phyloP scores from a whole-genome alignment of 1,140 invertebrate species.

The Drosophila guanche region DNA sequence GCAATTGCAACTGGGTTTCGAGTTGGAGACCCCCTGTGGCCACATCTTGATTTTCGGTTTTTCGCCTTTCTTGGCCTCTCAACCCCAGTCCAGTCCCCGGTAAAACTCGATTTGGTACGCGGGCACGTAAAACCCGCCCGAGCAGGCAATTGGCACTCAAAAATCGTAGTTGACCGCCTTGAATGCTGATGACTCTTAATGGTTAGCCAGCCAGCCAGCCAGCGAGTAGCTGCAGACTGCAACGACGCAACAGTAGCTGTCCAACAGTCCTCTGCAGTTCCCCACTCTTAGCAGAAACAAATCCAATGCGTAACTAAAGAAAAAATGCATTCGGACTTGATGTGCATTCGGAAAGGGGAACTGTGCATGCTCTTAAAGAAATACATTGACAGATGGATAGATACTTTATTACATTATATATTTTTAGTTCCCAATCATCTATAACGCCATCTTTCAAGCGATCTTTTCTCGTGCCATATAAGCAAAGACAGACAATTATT shows the following conservation, averaged over 20 bases:
- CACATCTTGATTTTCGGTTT: conserved; percentile 5
- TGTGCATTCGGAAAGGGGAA: too few species aligned
- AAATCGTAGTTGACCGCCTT: conserved; percentile 71
- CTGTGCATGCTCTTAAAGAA: too few species aligned
- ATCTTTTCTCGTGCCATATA: too few species aligned
- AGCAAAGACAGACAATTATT: too few species aligned
- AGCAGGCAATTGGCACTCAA: conserved; percentile 69
- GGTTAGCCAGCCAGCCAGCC: conserved; percentile 16
- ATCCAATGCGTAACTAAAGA: conserved; percentile 24
- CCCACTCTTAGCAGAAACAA: conserved; percentile 14
- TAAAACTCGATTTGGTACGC: conserved; percentile 48
- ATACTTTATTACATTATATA: too few species aligned
- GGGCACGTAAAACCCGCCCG: conserved; percentile 47
- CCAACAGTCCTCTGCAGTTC: conserved; percentile 14
- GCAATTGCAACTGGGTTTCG: conserved; percentile 29
- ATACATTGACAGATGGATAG: too few species aligned
- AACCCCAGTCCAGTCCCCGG: conserved; percentile 1
- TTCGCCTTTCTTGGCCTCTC: conserved; percentile 9
- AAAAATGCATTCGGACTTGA: neutral
- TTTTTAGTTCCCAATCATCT: too few species aligned
- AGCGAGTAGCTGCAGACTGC: conserved; percentile 16
- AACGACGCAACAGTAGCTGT: conserved; percentile 60
- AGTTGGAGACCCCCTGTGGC: conserved; percentile 1
- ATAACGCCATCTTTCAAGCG: too few species aligned
- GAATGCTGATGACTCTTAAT: conserved; percentile 79